Conservation (phyloP, 2,797 vertebrate species). For the Thripadectes ignobilis region DNA sequence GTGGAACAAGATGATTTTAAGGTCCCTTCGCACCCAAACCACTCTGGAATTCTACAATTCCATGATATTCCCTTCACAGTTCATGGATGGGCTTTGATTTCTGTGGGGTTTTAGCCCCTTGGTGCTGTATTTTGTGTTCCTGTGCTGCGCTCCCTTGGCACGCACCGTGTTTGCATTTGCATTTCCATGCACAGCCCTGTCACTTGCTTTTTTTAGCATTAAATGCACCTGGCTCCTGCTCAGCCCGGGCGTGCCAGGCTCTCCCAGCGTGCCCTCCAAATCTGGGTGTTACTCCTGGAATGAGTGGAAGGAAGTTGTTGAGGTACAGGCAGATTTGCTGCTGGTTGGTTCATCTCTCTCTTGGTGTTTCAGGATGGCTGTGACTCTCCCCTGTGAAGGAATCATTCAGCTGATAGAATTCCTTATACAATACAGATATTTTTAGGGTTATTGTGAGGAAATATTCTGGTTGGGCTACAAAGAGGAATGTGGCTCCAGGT, state of each 20-base stretch:
- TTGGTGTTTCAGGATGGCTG: neutral
- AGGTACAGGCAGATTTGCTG: neutral
- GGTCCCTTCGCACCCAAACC: neutral
- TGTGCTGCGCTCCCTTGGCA: neutral
- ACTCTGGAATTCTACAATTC: neutral
- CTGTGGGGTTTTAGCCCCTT: neutral
- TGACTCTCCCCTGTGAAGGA: neutral
- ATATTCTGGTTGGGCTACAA: neutral
- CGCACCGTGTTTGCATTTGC: neutral
- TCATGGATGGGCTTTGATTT: fast-evolving
- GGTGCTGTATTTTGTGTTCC: fast-evolving
- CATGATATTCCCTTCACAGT: fast-evolving
- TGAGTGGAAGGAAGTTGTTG: fast-evolving
- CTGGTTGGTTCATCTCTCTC: too few species aligned
- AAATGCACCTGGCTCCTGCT: neutral
- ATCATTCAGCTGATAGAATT: neutral
- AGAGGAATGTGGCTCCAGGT: neutral
- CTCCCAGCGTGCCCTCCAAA: neutral
- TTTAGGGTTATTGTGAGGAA: neutral
- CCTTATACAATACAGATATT: fast-evolving
- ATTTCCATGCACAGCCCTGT: neutral
- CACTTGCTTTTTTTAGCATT: neutral
- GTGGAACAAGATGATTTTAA: too few species aligned
- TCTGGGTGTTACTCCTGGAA: neutral
- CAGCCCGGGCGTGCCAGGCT: neutral